These are phyloP conservation scores for Aselliscus stoliczkanus DNA, from an alignment of 2,797 vertebrate genomes.

Conservation along the genomic window DNA sequence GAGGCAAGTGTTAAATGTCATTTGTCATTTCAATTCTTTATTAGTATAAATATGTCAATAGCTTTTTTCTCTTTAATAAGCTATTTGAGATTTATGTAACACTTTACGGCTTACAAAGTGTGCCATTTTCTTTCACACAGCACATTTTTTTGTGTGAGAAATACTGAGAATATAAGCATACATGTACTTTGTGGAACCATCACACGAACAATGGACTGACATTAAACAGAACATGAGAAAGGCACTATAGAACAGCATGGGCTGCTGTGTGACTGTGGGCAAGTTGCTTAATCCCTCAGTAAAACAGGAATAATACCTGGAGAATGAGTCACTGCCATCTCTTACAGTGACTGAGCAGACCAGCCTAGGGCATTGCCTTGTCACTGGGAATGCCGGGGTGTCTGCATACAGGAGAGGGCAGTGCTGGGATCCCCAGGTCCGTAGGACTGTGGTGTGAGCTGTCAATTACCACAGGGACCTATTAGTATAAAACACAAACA, in stretches of 20 bases:
- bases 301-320: background rate
- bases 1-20: constrained; percentile 10
- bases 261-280: background rate
- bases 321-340: background rate
- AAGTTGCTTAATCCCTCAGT: background rate
- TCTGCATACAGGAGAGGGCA: background rate
- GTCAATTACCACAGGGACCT: background rate
- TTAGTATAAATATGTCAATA: background rate
- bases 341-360: background rate
- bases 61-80: constrained; percentile 26
- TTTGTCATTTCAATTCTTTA: constrained; percentile 14
- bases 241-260: background rate
- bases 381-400: background rate
- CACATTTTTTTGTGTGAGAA: background rate
- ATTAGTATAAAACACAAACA: background rate
- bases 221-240: background rate
- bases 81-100: background rate
- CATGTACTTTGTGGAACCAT: background rate
- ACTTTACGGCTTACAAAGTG: background rate
- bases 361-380: background rate
- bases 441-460: background rate
- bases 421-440: too few species aligned
- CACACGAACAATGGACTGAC: background rate
- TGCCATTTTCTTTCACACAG: background rate
- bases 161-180: background rate